Conservation (phyloP, 1,140 invertebrate species). For the Macrobrachium nipponense region DNA sequence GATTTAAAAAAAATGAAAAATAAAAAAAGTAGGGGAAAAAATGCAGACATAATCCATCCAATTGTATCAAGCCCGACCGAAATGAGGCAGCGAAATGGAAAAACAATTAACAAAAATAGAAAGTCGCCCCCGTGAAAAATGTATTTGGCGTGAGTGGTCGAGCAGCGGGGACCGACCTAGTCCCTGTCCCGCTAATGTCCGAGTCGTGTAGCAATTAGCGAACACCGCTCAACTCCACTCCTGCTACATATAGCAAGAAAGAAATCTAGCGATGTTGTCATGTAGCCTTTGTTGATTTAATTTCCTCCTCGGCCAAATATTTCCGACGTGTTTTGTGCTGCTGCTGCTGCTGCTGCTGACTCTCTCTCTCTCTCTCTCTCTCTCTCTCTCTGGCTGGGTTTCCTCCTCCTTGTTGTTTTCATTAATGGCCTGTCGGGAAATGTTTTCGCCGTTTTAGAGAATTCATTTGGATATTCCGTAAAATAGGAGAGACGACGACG, state of each 20-base stretch:
- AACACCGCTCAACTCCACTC: slow-evolving; percentile 7
- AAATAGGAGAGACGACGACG: too few relatives aligned
- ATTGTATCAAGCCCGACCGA: background rate
- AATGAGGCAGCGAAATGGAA: background rate
- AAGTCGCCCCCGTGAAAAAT: background rate
- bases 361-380: too few relatives aligned
- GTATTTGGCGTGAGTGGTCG: slow-evolving; percentile 8
- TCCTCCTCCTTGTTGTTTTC: too few relatives aligned
- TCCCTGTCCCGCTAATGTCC: slow-evolving; percentile 21
- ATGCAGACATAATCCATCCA: background rate
- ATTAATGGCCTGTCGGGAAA: too few relatives aligned
- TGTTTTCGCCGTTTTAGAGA: too few relatives aligned
- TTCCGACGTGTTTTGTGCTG: too few relatives aligned
- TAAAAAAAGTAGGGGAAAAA: background rate
- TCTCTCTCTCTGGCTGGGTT: too few relatives aligned
- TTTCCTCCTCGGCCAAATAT: too few relatives aligned
- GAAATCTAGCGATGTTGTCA: background rate
- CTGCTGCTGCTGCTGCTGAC: too few relatives aligned
- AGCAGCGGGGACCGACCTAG: background rate
- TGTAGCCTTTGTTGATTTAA: background rate
- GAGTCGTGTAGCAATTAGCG: slow-evolving; percentile 27
- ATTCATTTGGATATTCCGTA: too few relatives aligned
- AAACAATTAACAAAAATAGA: slow-evolving; percentile 1
- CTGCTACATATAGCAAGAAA: slow-evolving; percentile 32
- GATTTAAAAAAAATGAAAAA: background rate